These are phyloP conservation scores for Parnassius apollo DNA, from an alignment of 2,888 invertebrate genomes.

Conservation along the genomic window DNA sequence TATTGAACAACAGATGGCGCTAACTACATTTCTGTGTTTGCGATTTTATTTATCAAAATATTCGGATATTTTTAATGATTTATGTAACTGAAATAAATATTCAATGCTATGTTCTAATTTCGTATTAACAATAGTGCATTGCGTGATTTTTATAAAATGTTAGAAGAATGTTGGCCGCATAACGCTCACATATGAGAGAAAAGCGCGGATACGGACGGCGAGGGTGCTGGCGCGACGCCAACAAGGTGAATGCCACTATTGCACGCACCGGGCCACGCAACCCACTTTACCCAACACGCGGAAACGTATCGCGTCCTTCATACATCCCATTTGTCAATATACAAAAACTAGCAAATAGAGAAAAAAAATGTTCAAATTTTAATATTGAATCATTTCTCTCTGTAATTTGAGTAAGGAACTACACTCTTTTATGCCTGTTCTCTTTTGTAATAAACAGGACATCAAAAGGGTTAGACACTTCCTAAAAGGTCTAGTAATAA, in stretches of 20 bases:
- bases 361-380: constrained; percentile 1
- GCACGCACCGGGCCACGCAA: constrained; percentile 65
- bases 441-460: no score
- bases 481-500: no score
- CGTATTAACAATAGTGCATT: constrained; percentile 33
- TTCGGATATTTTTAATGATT: constrained; percentile 5
- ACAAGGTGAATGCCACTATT: constrained; percentile 80
- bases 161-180: constrained; percentile 38
- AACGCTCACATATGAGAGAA: constrained; percentile 21
- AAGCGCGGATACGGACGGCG: constrained; percentile 35
- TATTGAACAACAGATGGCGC: constrained; percentile 36
- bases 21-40: neutral
- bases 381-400: neutral
- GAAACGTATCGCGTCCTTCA: constrained; percentile 40
- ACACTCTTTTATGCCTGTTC: no score
- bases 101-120: constrained; percentile 6
- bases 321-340: constrained; percentile 27
- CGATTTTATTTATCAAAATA: constrained; percentile 5
- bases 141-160: constrained; percentile 40
- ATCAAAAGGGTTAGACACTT: no score
- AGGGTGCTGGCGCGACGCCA: constrained; percentile 62
- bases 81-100: no score
- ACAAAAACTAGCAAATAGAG: constrained; percentile 15
- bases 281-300: constrained; percentile 69
- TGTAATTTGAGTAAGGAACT: no score